phyloP scores from a whole-genome alignment of 2,888 invertebrate genomes.

The Clistopyga incitator region DNA sequence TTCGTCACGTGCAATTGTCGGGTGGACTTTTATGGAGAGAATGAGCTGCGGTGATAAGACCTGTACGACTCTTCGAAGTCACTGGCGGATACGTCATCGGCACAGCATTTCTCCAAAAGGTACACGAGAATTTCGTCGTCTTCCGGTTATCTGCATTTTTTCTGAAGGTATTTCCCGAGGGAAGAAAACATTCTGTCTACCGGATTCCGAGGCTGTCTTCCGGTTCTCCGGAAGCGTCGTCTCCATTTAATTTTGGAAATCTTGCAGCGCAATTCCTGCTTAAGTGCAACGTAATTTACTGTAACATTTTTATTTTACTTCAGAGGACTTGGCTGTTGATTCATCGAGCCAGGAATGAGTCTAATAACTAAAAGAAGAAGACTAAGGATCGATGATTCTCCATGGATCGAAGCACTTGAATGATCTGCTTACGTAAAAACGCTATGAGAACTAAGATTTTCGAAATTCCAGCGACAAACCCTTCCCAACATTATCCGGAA shows the following conservation, averaged over 20 bases:
- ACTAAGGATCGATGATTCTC: constrained; percentile 33
- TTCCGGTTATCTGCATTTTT: background rate
- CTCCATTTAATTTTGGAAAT: too few species aligned
- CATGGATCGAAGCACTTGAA: constrained; percentile 48
- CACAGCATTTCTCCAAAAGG: constrained; percentile 15
- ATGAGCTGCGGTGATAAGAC: constrained; percentile 55
- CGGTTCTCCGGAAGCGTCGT: too few species aligned
- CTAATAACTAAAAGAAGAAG: constrained; percentile 41
- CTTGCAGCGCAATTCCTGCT: background rate
- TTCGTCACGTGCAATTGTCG: constrained; percentile 66
- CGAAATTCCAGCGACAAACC: constrained; percentile 47
- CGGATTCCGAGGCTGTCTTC: background rate
- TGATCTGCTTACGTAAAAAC: constrained; percentile 39
- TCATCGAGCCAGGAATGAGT: constrained; percentile 27
- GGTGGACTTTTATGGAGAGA: constrained; percentile 69
- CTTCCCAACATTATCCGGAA: constrained; percentile 53
- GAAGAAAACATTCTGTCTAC: background rate
- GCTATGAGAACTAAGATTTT: constrained; percentile 33
- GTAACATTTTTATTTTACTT: background rate
- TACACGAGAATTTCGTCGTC: background rate
- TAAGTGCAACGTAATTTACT: background rate
- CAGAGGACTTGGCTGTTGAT: background rate
- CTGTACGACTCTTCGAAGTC: constrained; percentile 7
- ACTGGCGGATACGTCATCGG: constrained; percentile 28
- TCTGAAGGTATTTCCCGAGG: background rate